Evolutionary conservation across 2,113 vertebrate species (phyloP).

Genomic region (Rhipidura dahli): DNA sequence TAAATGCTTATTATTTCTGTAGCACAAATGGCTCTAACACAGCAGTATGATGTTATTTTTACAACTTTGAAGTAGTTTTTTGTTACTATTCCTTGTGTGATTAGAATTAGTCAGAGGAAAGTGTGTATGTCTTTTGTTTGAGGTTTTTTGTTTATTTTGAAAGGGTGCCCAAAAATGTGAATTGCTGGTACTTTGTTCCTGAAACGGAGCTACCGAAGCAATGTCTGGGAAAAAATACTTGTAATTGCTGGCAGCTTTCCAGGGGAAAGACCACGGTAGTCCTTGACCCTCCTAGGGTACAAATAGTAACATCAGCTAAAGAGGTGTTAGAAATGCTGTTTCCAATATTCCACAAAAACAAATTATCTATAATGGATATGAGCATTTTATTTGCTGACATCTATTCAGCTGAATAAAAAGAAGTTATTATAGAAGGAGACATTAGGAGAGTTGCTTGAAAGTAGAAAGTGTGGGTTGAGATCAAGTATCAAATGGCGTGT

Average conservation of each 20-base stretch:
- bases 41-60: neutral
- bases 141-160: neutral
- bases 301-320: neutral
- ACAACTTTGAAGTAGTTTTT: neutral
- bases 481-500: neutral
- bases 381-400: neutral
- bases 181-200: neutral
- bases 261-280: too few species aligned
- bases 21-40: neutral
- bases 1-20: neutral
- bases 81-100: accelerated
- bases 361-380: neutral
- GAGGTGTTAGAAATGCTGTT: neutral
- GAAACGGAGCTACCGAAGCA: neutral
- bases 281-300: accelerated
- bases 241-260: neutral
- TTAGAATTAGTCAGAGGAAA: neutral
- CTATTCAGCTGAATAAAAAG: neutral
- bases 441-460: neutral
- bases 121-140: neutral
- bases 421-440: neutral
- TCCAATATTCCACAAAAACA: neutral
- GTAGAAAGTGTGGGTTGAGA: neutral
- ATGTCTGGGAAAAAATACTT: neutral
- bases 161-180: neutral